A percentile compares a stretch with the other conserved stretches of the same genome.
phyloP scores from a whole-genome alignment of 2,113 vertebrate genomes.

The Lates calcarifer region DNA sequence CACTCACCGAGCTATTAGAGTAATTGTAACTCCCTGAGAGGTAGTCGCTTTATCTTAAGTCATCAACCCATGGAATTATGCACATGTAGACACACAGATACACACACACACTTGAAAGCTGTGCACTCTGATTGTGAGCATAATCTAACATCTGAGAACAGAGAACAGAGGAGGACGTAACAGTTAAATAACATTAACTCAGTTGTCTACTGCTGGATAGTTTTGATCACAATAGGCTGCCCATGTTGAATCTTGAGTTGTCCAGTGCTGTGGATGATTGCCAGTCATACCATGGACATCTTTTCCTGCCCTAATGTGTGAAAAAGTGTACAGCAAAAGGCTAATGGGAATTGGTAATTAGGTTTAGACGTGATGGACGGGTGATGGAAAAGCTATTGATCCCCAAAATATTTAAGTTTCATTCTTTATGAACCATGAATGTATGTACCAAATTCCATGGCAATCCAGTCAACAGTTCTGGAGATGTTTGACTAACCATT shows the following conservation, averaged over 20 bases:
- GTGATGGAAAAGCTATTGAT: background rate
- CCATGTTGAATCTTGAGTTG: too few relatives aligned
- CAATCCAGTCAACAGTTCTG: too few relatives aligned
- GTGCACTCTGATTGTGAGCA: too few relatives aligned
- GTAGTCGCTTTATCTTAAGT: slow-evolving; percentile 1
- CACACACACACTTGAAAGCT: background rate
- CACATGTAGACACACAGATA: background rate
- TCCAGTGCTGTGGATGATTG: background rate
- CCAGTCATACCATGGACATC: too few relatives aligned
- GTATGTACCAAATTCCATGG: too few relatives aligned
- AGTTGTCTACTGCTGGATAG: background rate
- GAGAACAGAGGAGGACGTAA: background rate
- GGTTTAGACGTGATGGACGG: background rate
- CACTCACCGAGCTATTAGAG: slow-evolving; percentile 16
- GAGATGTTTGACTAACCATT: too few relatives aligned
- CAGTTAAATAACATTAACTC: background rate
- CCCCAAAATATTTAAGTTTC: too few relatives aligned
- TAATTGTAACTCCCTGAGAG: slow-evolving; percentile 32
- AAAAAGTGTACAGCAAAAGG: too few relatives aligned
- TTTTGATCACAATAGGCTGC: background rate
- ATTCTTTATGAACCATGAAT: too few relatives aligned
- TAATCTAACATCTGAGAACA: too few relatives aligned
- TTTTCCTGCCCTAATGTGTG: background rate
- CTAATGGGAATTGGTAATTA: background rate
- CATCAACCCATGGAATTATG: background rate